These are phyloP conservation scores for Drosophila testacea DNA, from an alignment of 2,888 invertebrate species.

Conservation along the genomic window DNA sequence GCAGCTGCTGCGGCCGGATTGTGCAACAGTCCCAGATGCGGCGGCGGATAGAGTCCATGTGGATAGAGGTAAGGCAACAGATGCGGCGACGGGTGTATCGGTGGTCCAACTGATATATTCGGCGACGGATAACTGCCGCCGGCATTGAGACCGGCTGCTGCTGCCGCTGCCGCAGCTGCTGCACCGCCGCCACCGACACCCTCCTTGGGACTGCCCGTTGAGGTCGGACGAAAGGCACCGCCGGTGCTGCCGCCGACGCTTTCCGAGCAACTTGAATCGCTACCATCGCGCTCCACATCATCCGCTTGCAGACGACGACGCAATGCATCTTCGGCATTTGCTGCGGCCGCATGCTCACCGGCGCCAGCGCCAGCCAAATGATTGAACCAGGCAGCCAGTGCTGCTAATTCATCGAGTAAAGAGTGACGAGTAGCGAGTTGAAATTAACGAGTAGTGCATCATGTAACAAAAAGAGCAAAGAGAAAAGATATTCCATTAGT, in stretches of 20 bases:
- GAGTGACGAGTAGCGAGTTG: not conserved
- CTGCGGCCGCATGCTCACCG: conserved; percentile 86
- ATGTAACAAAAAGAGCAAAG: conserved; percentile 20
- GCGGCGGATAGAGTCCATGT: conserved; percentile 93
- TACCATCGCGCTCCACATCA: conserved; percentile 89
- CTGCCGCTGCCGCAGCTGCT: conserved; percentile 60
- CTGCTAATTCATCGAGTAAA: conserved; percentile 63
- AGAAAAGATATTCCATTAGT: conserved; percentile 3
- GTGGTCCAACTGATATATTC: conserved; percentile 97
- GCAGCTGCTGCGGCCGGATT: conserved; percentile 87
- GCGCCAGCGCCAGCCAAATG: conserved; percentile 86
- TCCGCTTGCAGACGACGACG: conserved; percentile 86
- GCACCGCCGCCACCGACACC: conserved; percentile 77
- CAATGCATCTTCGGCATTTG: conserved; percentile 84
- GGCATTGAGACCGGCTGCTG: conserved; percentile 72
- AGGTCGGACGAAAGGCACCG: conserved; percentile 85
- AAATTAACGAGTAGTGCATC: not conserved
- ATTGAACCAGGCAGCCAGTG: conserved; percentile 88
- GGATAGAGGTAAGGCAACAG: conserved; percentile 97
- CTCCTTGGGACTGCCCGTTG: conserved; percentile 87
- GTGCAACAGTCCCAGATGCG: conserved; percentile 88
- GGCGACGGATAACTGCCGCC: conserved; percentile 90
- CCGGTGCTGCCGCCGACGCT: conserved; percentile 86
- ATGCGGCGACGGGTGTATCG: conserved; percentile 95
- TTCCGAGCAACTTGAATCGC: conserved; percentile 91